Percentiles rank a stretch among this genome's conserved stretches.
These are phyloP conservation scores for Drosophila eugracilis DNA, from an alignment of 1,140 invertebrate genomes.

Conservation along the genomic window DNA sequence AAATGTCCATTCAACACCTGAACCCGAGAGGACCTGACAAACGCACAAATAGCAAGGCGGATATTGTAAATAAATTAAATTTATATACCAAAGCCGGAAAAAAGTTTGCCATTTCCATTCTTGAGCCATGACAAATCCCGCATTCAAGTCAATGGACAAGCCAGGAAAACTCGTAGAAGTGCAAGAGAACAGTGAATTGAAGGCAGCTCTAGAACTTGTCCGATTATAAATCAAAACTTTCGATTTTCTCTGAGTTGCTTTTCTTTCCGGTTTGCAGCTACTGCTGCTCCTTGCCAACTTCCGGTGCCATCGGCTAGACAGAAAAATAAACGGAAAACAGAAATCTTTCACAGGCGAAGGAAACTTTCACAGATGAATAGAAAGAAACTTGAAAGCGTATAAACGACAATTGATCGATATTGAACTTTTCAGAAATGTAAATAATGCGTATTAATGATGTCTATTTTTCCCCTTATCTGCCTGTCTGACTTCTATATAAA, in stretches of 20 bases:
- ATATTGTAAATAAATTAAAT: slow-evolving; percentile 52
- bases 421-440: slow-evolving; percentile 35
- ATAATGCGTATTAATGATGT: slow-evolving; percentile 65
- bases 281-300: slow-evolving; percentile 51
- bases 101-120: slow-evolving; percentile 35
- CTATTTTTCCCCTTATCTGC: slow-evolving; percentile 15
- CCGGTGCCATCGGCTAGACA: slow-evolving; percentile 60
- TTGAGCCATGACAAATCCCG: slow-evolving; percentile 18
- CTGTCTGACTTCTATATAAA: slow-evolving; percentile 29
- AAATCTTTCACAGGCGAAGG: not conserved
- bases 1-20: slow-evolving; percentile 28
- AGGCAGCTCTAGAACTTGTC: slow-evolving; percentile 66
- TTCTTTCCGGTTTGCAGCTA: slow-evolving; percentile 25
- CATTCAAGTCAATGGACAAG: slow-evolving; percentile 13
- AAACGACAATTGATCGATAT: slow-evolving; percentile 75
- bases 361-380: slow-evolving; percentile 52
- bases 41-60: slow-evolving; percentile 7
- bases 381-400: slow-evolving; percentile 50
- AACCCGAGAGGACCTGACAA: slow-evolving; percentile 3
- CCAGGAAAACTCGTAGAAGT: slow-evolving; percentile 17
- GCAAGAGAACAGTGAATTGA: slow-evolving; percentile 45
- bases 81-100: slow-evolving; percentile 7
- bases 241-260: slow-evolving; percentile 57
- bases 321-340: slow-evolving; percentile 12
- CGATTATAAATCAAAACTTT: slow-evolving; percentile 79